These are phyloP conservation scores for Setophaga kirtlandii DNA, from an alignment of 2,113 vertebrate genomes.

Conservation along the genomic window DNA sequence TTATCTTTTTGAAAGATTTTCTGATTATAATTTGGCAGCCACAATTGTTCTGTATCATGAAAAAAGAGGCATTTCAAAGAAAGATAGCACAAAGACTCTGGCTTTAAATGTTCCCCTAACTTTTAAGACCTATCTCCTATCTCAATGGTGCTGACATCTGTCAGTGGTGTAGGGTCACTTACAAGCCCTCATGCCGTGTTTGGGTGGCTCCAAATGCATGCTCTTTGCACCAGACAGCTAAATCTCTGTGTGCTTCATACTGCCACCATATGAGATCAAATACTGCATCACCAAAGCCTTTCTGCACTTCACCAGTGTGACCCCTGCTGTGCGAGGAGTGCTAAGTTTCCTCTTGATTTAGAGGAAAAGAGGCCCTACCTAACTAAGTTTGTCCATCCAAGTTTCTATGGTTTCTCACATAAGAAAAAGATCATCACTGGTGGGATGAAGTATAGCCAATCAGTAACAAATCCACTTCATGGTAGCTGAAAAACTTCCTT, in stretches of 20 bases:
- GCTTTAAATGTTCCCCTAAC: neutral
- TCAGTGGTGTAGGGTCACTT: neutral
- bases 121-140: neutral
- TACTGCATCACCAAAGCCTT: neutral
- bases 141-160: neutral
- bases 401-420: constrained; percentile 34
- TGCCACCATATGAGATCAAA: constrained; percentile 50
- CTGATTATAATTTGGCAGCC: neutral
- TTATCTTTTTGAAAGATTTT: neutral
- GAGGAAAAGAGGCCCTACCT: constrained; percentile 24
- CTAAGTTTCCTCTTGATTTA: constrained; percentile 28
- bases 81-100: neutral
- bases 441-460: neutral
- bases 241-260: neutral
- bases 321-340: constrained; percentile 50
- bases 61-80: neutral
- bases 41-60: neutral
- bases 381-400: constrained; percentile 8
- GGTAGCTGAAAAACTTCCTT: neutral
- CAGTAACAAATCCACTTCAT: neutral
- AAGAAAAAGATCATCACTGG: neutral
- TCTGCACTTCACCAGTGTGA: constrained; percentile 4
- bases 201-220: neutral
- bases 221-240: constrained; percentile 24
- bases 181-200: neutral